Evolutionary conservation across 2,113 vertebrate species (phyloP), one percentile per base, ranked within the genome.

Genomic region (Archocentrus centrarchus): DNA sequence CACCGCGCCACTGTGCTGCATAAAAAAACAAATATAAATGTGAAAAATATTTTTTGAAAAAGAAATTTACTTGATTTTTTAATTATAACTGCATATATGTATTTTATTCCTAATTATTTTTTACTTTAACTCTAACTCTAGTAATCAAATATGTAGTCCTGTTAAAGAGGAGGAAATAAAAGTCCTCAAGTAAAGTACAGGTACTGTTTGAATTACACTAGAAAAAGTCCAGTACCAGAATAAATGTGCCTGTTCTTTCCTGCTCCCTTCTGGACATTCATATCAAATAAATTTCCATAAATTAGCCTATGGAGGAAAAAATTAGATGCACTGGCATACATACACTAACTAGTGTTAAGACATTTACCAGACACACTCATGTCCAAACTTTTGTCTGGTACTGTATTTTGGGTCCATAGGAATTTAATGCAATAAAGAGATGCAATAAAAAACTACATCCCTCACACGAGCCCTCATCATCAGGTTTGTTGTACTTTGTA

Each of bases 1-100:
- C 30, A 30, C 30, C 4, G 30, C 3, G 30, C 30, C 30, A 30
- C 30, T 30, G 30, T 30, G 30, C 30, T 30, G 30, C 2, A 35
- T 35, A 39, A 11, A 41, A 39, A 39, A 47, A 47, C 11, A 4
- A 47, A 47, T 47, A 14, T 13, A 47, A 47, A 47, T 15, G 14
- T 47, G 13, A 47, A 47, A 47, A 47, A 4, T 3, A 27, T 27
- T 27, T 27, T 27, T 27, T 27, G 24, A 35, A 32, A 32, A 35
- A 35, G 1, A 47, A 47, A 14, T 15, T 2, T 5, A 1, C 10
- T 47, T 14, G 15, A 15, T 41, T 11, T 4, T 41, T 41, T 47
- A 1, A 14, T 15, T 47, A 5, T 14, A 44, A 13, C 4, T 47
- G 39, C 0, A 7, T 50, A 17, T 17, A 53, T 53, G 27, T 15